Base-by-base conservation (phyloP, 2,797 vertebrate species). In the Cryptoprocta ferox region DNA sequence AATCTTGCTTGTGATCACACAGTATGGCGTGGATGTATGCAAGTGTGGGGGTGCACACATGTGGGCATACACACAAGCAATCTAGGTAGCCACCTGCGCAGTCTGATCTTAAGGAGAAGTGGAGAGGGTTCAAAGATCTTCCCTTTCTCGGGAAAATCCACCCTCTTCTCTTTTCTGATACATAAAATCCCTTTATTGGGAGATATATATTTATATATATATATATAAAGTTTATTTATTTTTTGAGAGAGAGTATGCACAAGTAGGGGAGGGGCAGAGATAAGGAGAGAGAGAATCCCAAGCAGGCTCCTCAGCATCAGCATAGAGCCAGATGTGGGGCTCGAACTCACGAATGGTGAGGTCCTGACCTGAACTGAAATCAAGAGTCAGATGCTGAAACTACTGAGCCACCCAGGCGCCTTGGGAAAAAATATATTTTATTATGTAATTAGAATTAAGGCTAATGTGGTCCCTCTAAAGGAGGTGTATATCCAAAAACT, bases 361-460 rank as follows among this genome's bases (percentile, higher is more conserved):
- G 56, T 59, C 56, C 56, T 59, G 56, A 59, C 56, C 56, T 59
- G 56, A 59, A 18, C 56, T 3, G 8, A 59, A 59, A 59, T 24
- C 56, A 59, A 59, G 56, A 59, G 56, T 24, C 56, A 9, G 56
- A 59, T 18, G 21, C 21, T 59, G 19, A 21, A 59, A 19, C 56
- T 59, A 59, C 21, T 59, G 56, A 24, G 21, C 56, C 21, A 59
- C 8, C 19, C 0, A 21, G 56, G 56, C 3, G 21, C 21, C 56
- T 59, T 21, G 21, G 65, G 24, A 45, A 61, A 71, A 96, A 80
- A 39, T 37, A 26, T 42, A 21, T 66, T 88, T 68, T 42, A 42
- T 80, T 70, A 48, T 37, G 10, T 86, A 68, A 89, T 79, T 80
- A 84, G 81, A 87, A 84, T 30, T 65, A 32, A 88, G 48, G 19